Percentiles rank a stretch among this genome's conserved stretches.
Evolutionary conservation across 2,797 vertebrate species (phyloP).

Genomic region (Gallinago stenura): DNA sequence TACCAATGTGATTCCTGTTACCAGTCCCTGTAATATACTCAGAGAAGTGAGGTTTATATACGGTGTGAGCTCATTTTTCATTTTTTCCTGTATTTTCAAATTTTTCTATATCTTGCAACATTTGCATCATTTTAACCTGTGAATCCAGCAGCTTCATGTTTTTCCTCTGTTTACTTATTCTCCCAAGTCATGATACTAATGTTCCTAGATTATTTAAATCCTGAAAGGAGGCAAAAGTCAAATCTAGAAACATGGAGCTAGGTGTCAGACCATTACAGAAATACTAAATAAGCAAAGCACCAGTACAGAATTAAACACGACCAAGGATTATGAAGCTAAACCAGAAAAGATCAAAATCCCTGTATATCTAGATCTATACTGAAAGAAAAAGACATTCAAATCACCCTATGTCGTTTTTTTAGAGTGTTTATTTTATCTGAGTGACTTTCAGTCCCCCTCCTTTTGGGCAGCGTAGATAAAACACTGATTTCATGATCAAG

Average conservation of each 20-base stretch:
- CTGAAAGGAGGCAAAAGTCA: background rate
- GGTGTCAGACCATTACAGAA: background rate
- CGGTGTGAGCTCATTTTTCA: background rate
- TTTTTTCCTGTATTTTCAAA: background rate
- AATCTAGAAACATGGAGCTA: background rate
- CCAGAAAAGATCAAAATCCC: background rate
- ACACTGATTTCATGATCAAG: fast-evolving
- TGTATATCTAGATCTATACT: background rate
- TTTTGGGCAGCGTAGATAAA: background rate
- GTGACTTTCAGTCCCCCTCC: background rate
- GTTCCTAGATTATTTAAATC: background rate
- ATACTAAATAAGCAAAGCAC: background rate
- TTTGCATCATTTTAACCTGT: background rate
- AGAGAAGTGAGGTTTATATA: background rate
- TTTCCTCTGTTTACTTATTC: background rate
- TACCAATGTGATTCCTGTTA: background rate
- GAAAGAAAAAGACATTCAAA: background rate
- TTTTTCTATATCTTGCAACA: background rate
- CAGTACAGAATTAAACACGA: background rate
- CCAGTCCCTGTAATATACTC: background rate
- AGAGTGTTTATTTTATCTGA: background rate
- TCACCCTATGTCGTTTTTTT: background rate
- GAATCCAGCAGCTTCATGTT: background rate
- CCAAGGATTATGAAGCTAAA: background rate
- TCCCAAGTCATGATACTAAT: background rate